A percentile compares a stretch with the other conserved stretches of the same genome.
Evolutionary conservation across 1,140 invertebrate species (phyloP).

Genomic region (Drosophila lacertosa): DNA sequence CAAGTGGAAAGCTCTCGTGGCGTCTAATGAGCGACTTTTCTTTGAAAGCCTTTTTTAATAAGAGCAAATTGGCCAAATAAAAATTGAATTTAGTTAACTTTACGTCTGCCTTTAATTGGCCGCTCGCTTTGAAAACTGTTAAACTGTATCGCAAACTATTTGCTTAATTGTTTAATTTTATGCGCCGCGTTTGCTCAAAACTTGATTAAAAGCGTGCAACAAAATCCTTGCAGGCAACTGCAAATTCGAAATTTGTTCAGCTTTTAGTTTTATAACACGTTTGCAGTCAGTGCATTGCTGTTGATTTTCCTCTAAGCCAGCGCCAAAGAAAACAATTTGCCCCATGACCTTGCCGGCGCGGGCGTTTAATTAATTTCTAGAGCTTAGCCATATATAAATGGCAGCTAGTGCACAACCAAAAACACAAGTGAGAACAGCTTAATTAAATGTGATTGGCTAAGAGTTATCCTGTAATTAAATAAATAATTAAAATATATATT

Average conservation of each 20-base stretch:
- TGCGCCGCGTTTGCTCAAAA: slow-evolving; percentile 37
- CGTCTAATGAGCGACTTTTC: slow-evolving; percentile 1
- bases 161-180: slow-evolving; percentile 63
- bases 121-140: slow-evolving; percentile 1
- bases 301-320: slow-evolving; percentile 27
- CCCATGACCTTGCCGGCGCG: slow-evolving; percentile 48
- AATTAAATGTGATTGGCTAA: neutral
- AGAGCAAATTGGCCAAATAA: neutral
- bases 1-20: neutral
- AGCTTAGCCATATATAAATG: slow-evolving; percentile 55
- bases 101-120: neutral
- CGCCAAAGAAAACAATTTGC: slow-evolving; percentile 38
- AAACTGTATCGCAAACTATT: slow-evolving; percentile 47
- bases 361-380: slow-evolving; percentile 73
- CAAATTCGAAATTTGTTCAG: slow-evolving; percentile 16
- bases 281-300: slow-evolving; percentile 12
- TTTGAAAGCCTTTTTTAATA: neutral
- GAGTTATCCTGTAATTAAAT: neutral
- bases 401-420: slow-evolving; percentile 30
- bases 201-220: slow-evolving; percentile 48
- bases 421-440: neutral
- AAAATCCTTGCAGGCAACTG: slow-evolving; percentile 15
- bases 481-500: too few relatives aligned
- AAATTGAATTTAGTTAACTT: neutral
- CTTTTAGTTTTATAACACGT: slow-evolving; percentile 3